Base-by-base conservation (phyloP, 2,113 vertebrate genomes). In the Callipepla squamata region DNA sequence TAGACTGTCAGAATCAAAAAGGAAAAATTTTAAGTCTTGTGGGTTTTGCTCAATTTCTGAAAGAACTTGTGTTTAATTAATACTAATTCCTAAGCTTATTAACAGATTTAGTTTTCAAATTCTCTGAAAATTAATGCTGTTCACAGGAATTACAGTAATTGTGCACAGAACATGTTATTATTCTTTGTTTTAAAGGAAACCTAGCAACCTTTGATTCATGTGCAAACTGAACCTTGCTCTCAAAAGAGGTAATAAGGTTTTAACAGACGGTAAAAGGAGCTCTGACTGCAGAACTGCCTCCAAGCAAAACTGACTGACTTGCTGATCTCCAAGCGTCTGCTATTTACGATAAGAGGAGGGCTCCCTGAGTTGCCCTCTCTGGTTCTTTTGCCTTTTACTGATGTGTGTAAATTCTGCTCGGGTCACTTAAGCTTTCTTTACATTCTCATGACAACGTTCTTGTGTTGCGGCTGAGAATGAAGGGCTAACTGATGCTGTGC, bases 61-160 rank as follows among this genome's bases (percentile, higher is more conserved):
- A 89, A 92, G 81, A 87, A 66, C 32, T 59, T 74, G 22, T 40
- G 11, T 75, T 93, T 84, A 82, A 92, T 92, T 80, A 83, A 82
- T 87, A 84, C 66, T 92, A 67, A 90, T 93, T 96, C 93, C 90
- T 90, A 72, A 90, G 87, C 79, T 80, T 94, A 94, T 91, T 91
- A 96, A 72, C 73, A 87, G 95, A 85, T 93, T 96, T 93, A 85
- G 87, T 95, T 94, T 93, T 94, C 76, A 90, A 78, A 90, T 94
- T 94, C 79, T 88, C 65, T 94, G 93, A 78, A 92, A 94, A 92
- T 87, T 17, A 89, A 55, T 84, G 87, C 90, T 78, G 57, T 84
- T 94, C 82, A 86, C 76, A 62, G 79, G 85, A 90, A 94, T 82
- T 75, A 78, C 73, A 94, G 68, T 92, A 90, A 85, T 87, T 94